Conservation (phyloP, 2,113 vertebrate species). For the Macquaria australasica region DNA sequence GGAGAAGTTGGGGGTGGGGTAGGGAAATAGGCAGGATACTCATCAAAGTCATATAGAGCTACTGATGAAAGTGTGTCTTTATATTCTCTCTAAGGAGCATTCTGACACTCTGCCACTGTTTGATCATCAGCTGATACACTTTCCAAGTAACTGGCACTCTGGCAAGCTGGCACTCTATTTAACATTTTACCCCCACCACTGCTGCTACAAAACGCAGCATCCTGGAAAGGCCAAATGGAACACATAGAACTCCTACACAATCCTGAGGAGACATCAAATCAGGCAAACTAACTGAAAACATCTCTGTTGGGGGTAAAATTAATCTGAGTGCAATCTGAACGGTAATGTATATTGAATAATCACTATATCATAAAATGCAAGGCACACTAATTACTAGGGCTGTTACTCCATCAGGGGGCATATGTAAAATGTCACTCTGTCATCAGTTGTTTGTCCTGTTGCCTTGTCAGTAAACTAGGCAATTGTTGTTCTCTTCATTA, state of each 20-base stretch:
- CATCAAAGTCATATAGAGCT: constrained; percentile 11
- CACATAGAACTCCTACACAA: no score
- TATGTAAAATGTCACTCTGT: neutral
- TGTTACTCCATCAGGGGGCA: neutral
- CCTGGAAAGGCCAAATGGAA: neutral
- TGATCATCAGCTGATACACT: constrained; percentile 19
- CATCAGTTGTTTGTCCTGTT: neutral
- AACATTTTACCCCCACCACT: neutral
- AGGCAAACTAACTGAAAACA: neutral
- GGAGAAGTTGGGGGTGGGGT: neutral
- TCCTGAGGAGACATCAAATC: constrained; percentile 1
- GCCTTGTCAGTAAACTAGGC: neutral
- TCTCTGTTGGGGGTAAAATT: neutral
- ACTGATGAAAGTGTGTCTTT: neutral
- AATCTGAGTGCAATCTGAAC: neutral
- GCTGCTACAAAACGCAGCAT: neutral
- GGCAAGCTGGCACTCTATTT: neutral
- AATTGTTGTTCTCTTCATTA: neutral
- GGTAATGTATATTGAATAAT: neutral
- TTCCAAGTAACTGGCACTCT: neutral
- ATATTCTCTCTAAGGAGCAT: neutral
- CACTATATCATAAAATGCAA: neutral
- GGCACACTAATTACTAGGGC: neutral
- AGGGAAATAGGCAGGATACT: neutral
- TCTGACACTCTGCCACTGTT: neutral